These are phyloP conservation scores for Andricus grossulariae DNA, from an alignment of 1,140 invertebrate species.

Conservation along the genomic window DNA sequence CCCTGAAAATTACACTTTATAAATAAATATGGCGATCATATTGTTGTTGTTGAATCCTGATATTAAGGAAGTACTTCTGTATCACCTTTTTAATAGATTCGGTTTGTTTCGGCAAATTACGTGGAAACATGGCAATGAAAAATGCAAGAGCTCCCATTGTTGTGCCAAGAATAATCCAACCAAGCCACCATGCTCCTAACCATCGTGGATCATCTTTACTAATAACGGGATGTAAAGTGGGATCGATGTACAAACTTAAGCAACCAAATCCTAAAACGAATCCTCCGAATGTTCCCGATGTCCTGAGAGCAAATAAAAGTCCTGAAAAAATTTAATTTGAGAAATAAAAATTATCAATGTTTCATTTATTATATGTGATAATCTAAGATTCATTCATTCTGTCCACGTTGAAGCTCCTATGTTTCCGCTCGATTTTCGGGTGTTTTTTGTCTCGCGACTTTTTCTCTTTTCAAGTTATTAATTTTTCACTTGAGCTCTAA, in stretches of 20 bases:
- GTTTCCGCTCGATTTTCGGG: no score
- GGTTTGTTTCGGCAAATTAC: conserved; percentile 63
- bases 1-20: conserved; percentile 29
- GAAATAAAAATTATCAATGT: no score
- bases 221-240: conserved; percentile 79
- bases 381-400: no score
- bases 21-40: background rate
- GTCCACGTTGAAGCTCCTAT: no score
- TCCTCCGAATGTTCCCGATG: conserved; percentile 78
- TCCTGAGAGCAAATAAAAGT: conserved; percentile 79
- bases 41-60: background rate
- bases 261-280: conserved; percentile 77
- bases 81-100: conserved; percentile 48
- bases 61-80: background rate
- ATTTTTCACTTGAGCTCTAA: no score
- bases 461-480: no score
- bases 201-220: conserved; percentile 80
- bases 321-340: conserved; percentile 69
- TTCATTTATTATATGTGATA: no score
- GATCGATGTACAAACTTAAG: conserved; percentile 81
- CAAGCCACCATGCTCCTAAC: conserved; percentile 85
- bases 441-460: no score
- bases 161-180: conserved; percentile 79
- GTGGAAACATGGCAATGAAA: conserved; percentile 80
- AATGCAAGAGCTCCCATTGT: conserved; percentile 78